Conservation (phyloP, 2,797 vertebrate genomes). For the Bothrops alternatus region DNA sequence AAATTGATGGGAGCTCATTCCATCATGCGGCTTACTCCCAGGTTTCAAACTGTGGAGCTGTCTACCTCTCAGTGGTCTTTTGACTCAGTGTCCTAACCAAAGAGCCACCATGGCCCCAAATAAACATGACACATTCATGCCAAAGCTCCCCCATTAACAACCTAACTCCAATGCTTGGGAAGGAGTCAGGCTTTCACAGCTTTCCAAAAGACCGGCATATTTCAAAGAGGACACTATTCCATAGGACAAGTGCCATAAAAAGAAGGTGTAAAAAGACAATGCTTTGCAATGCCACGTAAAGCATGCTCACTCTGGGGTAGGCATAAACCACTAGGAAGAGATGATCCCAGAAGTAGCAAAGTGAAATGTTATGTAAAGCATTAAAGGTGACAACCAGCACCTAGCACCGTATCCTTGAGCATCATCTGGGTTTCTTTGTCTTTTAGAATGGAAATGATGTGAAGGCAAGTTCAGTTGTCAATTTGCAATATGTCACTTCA, state of each 20-base stretch:
- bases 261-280: not conserved
- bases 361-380: not conserved
- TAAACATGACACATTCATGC: not conserved
- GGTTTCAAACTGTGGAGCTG: not conserved
- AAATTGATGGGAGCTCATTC: not conserved
- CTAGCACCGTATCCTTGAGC: not conserved
- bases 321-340: not conserved
- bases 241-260: not conserved
- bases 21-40: not conserved
- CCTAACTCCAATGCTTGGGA: not conserved
- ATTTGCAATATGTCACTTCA: not conserved
- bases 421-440: not conserved
- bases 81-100: not conserved
- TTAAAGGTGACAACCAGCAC: not conserved
- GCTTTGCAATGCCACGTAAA: not conserved
- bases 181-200: not conserved
- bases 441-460: not conserved
- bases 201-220: not conserved
- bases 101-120: not conserved
- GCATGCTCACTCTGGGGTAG: not conserved
- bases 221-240: not conserved
- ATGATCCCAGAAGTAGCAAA: not conserved
- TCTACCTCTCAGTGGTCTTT: not conserved
- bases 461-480: not conserved
- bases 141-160: not conserved